Evolutionary conservation across 2,797 vertebrate species (phyloP).

Genomic region (Kryptolebias ocellatus): DNA sequence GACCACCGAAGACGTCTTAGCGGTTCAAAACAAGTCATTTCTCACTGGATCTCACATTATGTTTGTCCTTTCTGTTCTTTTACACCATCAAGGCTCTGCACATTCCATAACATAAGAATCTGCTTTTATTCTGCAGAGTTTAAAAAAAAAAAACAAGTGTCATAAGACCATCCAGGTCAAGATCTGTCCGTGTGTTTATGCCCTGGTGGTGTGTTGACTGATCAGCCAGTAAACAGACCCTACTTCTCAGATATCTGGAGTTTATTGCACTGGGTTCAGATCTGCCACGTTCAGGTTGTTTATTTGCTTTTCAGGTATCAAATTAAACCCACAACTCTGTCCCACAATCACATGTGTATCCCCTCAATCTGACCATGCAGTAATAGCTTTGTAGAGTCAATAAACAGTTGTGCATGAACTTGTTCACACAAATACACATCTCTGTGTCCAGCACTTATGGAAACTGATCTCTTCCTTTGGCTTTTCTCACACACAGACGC

Average conservation of each 20-base stretch:
- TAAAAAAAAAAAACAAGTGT: background rate
- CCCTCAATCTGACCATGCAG: conserved; percentile 30
- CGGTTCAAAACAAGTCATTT: conserved; percentile 60
- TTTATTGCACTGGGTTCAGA: conserved; percentile 66
- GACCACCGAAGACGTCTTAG: conserved; percentile 44
- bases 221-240: conserved; percentile 63
- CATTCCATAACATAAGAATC: conserved; percentile 8
- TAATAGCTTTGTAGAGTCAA: conserved; percentile 61
- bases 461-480: conserved; percentile 31
- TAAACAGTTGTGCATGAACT: conserved; percentile 65
- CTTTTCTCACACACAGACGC: conserved; percentile 50
- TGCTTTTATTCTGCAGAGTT: background rate
- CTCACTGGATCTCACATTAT: conserved; percentile 5
- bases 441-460: conserved; percentile 40
- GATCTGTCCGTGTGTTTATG: conserved; percentile 13
- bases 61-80: conserved; percentile 11
- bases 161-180: conserved; percentile 5
- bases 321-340: conserved; percentile 63
- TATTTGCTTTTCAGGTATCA: conserved; percentile 78
- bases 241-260: conserved; percentile 62
- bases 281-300: conserved; percentile 57
- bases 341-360: conserved; percentile 40
- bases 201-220: conserved; percentile 59
- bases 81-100: background rate
- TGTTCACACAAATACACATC: conserved; percentile 71